Percentiles rank a stretch among this genome's conserved stretches.
These are phyloP conservation scores for Calidris pugnax DNA, from an alignment of 2,113 vertebrate species.

Conservation along the genomic window DNA sequence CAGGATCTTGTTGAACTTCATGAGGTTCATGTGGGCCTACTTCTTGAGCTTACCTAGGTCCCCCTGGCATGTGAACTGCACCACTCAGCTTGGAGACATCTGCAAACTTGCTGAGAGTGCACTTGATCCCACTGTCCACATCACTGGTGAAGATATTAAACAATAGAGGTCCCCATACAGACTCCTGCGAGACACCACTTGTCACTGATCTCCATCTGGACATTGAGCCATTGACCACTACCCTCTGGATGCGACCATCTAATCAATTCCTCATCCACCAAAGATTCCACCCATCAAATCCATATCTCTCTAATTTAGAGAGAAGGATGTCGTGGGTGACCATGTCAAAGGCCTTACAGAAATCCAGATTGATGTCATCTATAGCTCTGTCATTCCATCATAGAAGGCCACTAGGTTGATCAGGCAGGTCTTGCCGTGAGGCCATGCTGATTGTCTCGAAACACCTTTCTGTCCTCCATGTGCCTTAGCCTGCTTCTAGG, in stretches of 20 bases:
- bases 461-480: neutral
- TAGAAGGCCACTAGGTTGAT: neutral
- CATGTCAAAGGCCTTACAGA: neutral
- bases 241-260: neutral
- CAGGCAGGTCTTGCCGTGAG: neutral
- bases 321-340: neutral
- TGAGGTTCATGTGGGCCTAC: neutral
- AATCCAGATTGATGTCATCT: neutral
- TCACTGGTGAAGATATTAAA: neutral
- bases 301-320: neutral
- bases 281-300: neutral
- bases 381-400: neutral
- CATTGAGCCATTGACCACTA: neutral
- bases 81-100: neutral
- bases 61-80: neutral
- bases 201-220: neutral
- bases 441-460: neutral
- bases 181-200: neutral
- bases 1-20: neutral
- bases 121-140: neutral
- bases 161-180: neutral
- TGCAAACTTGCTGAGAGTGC: neutral
- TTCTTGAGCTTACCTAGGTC: neutral
- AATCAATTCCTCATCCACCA: neutral
- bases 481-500: neutral